Evolutionary conservation across 2,888 invertebrate species (phyloP).

Genomic region (Drosophila ustulata): DNA sequence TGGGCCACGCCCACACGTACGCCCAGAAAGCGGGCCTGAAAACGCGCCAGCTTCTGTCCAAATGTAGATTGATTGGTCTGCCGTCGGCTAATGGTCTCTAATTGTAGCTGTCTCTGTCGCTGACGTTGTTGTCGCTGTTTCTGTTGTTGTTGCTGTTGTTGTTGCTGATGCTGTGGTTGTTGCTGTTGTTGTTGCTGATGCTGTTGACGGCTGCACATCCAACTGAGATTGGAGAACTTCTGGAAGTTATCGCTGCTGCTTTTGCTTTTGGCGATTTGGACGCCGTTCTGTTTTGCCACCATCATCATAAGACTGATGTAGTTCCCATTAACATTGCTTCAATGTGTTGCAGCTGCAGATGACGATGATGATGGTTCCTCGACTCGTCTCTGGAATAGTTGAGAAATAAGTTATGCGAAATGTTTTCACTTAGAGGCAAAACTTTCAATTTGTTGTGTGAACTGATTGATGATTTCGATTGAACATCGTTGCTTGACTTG

Average conservation of each 20-base stretch:
- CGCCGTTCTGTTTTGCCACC: conserved; percentile 53
- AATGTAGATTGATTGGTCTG: conserved; percentile 46
- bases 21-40: conserved; percentile 19
- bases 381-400: not conserved
- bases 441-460: conserved; percentile 2
- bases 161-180: not conserved
- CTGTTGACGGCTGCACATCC: conserved; percentile 29
- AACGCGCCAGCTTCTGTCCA: conserved; percentile 57
- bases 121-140: not conserved
- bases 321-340: conserved; percentile 58
- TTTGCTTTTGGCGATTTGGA: conserved; percentile 47
- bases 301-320: conserved; percentile 58
- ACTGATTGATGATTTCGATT: conserved; percentile 9
- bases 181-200: not conserved
- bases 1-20: conserved; percentile 30
- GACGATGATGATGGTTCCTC: not conserved
- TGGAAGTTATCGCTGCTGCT: conserved; percentile 33
- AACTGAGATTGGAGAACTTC: conserved; percentile 23
- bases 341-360: conserved; percentile 7
- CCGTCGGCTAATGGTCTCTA: conserved; percentile 46
- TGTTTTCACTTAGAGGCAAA: not conserved
- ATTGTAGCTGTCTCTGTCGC: conserved; percentile 44
- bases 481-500: not conserved
- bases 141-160: not conserved
- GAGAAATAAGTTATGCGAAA: not conserved